These are phyloP conservation scores for Fragum fragum DNA, from an alignment of 2,888 invertebrate species.

Conservation along the genomic window DNA sequence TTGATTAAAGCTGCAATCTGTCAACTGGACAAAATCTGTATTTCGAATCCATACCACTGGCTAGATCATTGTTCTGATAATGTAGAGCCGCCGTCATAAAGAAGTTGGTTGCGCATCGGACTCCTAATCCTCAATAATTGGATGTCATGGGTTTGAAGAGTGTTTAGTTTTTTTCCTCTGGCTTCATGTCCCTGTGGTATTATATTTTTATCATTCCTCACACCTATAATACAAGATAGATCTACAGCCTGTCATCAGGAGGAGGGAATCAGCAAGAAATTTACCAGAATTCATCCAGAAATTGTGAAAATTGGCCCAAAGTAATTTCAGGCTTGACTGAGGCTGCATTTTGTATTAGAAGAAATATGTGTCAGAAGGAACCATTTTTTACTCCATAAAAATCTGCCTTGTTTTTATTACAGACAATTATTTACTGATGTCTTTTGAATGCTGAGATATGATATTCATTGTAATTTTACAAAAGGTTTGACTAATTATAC, in stretches of 20 bases:
- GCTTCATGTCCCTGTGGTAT: constrained; percentile 27
- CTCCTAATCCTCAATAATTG: too few species aligned
- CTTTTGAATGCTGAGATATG: background rate
- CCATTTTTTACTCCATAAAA: constrained; percentile 23
- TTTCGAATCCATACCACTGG: too few species aligned
- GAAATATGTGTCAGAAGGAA: constrained; percentile 5
- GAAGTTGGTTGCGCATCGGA: too few species aligned
- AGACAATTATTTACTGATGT: background rate
- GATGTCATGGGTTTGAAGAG: too few species aligned
- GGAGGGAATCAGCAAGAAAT: constrained; percentile 51
- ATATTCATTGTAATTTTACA: background rate
- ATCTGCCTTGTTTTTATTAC: constrained; percentile 11
- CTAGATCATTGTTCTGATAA: too few species aligned
- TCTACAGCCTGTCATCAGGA: constrained; percentile 55
- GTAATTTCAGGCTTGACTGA: constrained; percentile 70
- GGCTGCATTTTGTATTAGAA: constrained; percentile 50
- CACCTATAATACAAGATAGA: constrained; percentile 45
- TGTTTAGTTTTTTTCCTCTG: too few species aligned
- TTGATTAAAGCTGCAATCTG: too few species aligned
- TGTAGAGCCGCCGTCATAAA: too few species aligned
- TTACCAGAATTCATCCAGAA: constrained; percentile 63
- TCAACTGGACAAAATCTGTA: too few species aligned
- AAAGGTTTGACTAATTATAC: background rate
- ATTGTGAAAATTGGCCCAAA: constrained; percentile 62
- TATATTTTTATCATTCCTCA: constrained; percentile 13